Base-by-base conservation (phyloP, 2,888 invertebrate genomes). In the Lasioglossum villosulum region DNA sequence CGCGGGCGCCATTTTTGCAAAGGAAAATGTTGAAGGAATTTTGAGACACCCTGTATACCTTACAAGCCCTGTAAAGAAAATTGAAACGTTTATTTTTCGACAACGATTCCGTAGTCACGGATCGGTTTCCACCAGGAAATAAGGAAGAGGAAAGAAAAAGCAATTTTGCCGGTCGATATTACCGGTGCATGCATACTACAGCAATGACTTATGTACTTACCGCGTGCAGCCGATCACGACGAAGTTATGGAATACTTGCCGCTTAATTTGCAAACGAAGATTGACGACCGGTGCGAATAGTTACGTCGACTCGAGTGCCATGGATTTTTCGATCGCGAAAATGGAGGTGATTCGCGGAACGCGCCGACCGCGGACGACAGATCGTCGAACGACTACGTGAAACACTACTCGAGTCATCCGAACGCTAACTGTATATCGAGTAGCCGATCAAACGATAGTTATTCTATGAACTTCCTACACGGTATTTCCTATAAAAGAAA, bases 231-330 rank as follows among this genome's bases (percentile, higher is more conserved):
- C 78, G 73, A 86, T 82, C 76, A 74, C 71, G 82, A 83, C 63
- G 56, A 82, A 84, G 42, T 76, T 80, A 68, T 63, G 39, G 56
- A 77, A 76, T 80, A 78, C 52, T 80, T 80, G 86, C 56, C 78
- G 78, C 80, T 86, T 86, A 66, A 70, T 86, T 88, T 84, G 78
- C 80, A 78, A 84, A 78, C 70, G 56, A 81, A 68, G 42, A 82
- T 30, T 66, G n/a, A 79, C 48, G 66, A 63, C 75, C 70, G 52
- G 48, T 76, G 59, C 56, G 39, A 23, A 66, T 75, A 81, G 81
- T 80, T 83, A 77, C 78, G 84, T 80, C 88, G 59, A 70, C 45
- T 73, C 73, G 63, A 19, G 78, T 73, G 12, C 42, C 39, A 23
- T 42, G 27, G n/a, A 70, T 23, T 23, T 14, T 76, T 30, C 27